phyloP scores from a whole-genome alignment of 2,888 invertebrate species.

The Nyleta sp. region DNA sequence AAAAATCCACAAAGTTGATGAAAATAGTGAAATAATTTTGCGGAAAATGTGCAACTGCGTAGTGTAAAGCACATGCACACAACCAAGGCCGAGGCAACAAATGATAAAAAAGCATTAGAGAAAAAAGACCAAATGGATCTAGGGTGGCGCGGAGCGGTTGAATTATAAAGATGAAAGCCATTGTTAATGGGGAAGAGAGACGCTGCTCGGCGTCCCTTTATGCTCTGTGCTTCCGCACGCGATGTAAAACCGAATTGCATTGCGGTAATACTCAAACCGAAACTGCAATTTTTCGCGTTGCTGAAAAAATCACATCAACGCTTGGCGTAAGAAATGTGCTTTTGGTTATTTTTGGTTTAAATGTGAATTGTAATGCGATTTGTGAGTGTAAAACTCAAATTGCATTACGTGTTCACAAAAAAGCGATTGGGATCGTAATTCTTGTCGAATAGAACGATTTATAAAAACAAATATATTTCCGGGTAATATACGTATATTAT shows the following conservation, averaged over 20 bases:
- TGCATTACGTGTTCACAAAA: too few species aligned
- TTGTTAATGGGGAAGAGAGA: slow-evolving; percentile 77
- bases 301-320: slow-evolving; percentile 35
- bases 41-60: slow-evolving; percentile 35
- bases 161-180: slow-evolving; percentile 81
- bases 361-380: too few species aligned
- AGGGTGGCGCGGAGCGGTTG: slow-evolving; percentile 78
- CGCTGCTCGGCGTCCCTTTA: slow-evolving; percentile 68
- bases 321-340: not conserved
- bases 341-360: too few species aligned
- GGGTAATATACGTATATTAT: too few species aligned
- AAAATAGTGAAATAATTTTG: slow-evolving; percentile 33
- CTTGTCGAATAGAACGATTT: too few species aligned
- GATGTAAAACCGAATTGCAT: slow-evolving; percentile 63
- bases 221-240: slow-evolving; percentile 65
- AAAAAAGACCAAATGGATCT: slow-evolving; percentile 77
- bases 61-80: slow-evolving; percentile 30
- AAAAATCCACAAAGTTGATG: too few species aligned
- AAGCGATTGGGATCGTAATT: too few species aligned
- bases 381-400: too few species aligned
- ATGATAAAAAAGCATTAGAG: slow-evolving; percentile 77
- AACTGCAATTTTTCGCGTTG: slow-evolving; percentile 32
- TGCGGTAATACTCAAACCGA: slow-evolving; percentile 52
- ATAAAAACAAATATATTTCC: too few species aligned
- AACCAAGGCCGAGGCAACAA: slow-evolving; percentile 63